Percentiles rank a stretch among this genome's conserved stretches.
phyloP scores from a whole-genome alignment of 2,113 vertebrate species.

The Cygnus buccinator region DNA sequence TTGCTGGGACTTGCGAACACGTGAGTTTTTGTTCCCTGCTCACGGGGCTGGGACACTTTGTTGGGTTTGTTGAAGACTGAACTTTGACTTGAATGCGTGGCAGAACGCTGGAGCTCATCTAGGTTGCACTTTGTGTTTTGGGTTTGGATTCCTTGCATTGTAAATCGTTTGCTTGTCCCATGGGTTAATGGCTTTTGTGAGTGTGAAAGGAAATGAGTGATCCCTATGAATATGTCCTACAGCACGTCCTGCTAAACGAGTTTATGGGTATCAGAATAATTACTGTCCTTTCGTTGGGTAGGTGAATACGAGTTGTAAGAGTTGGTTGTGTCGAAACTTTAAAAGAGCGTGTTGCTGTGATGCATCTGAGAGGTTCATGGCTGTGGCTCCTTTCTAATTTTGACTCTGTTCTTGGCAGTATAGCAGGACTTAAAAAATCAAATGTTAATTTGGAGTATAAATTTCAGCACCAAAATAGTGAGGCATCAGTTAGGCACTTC shows the following conservation, averaged over 20 bases:
- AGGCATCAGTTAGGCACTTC: not conserved
- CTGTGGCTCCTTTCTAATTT: not conserved
- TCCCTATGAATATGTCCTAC: not conserved
- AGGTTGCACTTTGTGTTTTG: fast-evolving
- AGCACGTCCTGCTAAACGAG: not conserved
- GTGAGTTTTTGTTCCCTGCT: fast-evolving
- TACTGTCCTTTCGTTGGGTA: not conserved
- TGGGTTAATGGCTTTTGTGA: not conserved
- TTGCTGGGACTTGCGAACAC: not conserved
- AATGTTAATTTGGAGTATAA: not conserved
- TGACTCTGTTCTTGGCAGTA: not conserved
- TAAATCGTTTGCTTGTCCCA: fast-evolving
- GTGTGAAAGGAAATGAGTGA: not conserved
- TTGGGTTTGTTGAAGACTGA: not conserved
- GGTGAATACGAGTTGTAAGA: not conserved
- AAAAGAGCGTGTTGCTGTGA: not conserved
- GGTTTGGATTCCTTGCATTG: not conserved
- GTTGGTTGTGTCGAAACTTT: not conserved
- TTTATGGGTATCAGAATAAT: not conserved
- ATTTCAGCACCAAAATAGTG: not conserved
- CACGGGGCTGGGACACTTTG: not conserved
- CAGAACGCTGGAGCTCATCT: not conserved
- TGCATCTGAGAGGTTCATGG: not conserved
- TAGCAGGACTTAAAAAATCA: not conserved
- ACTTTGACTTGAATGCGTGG: fast-evolving